Conservation (phyloP, 2,113 vertebrate species). For the Sapayoa aenigma region DNA sequence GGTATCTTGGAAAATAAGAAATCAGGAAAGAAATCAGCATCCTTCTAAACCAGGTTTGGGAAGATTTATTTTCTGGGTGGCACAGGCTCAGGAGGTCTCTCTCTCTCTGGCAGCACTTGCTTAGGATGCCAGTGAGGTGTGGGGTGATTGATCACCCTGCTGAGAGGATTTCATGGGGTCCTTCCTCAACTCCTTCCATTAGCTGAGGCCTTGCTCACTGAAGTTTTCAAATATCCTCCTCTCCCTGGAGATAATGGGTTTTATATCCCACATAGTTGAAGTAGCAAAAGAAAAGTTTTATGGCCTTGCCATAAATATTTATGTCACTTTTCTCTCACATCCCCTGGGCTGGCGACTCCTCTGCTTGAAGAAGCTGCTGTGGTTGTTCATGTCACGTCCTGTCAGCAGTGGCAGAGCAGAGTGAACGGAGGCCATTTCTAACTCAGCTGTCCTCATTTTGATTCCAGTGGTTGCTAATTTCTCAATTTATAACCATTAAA, state of each 20-base stretch:
- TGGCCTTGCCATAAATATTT: neutral
- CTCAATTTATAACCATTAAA: slow-evolving; percentile 4
- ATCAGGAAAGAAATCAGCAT: neutral
- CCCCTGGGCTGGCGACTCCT: neutral
- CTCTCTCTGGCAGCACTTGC: neutral
- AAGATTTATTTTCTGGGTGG: neutral
- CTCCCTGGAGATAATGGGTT: neutral
- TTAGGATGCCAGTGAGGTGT: neutral
- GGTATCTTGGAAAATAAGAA: neutral
- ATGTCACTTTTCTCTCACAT: neutral
- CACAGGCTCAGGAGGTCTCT: neutral
- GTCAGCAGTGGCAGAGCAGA: neutral
- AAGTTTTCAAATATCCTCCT: neutral
- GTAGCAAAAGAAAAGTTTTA: neutral
- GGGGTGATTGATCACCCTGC: neutral
- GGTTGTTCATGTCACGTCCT: neutral
- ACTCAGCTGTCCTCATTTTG: neutral
- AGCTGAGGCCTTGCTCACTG: neutral
- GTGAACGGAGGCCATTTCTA: neutral
- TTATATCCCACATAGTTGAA: neutral
- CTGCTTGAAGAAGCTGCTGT: neutral
- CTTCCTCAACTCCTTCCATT: neutral
- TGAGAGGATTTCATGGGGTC: neutral
- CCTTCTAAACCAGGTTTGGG: neutral
- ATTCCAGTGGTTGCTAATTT: neutral